A percentile compares a stretch with the other conserved stretches of the same genome.
These are phyloP conservation scores for Corydoras maculifer DNA, from an alignment of 2,113 vertebrate genomes.

Conservation along the genomic window DNA sequence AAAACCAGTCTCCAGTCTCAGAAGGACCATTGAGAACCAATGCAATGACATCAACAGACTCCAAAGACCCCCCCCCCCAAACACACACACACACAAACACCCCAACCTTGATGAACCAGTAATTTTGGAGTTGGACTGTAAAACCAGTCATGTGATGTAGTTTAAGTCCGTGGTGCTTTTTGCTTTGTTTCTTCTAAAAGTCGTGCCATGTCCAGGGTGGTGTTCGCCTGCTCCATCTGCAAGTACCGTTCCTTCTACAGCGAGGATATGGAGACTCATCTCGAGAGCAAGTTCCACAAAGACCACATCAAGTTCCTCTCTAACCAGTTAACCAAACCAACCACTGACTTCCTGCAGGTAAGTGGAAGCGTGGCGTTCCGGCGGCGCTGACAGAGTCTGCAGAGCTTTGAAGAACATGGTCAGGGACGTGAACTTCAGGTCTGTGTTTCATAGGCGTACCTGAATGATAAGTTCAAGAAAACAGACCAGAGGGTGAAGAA, in stretches of 20 bases:
- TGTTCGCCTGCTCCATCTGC: conserved; percentile 87
- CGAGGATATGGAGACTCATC: conserved; percentile 80
- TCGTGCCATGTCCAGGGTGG: conserved; percentile 65
- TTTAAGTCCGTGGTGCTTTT: not conserved
- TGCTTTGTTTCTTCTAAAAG: not conserved
- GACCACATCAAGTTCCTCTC: conserved; percentile 86
- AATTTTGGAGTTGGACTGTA: too few relatives aligned
- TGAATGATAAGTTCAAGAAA: conserved; percentile 82
- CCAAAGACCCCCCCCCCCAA: too few relatives aligned
- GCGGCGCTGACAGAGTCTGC: not conserved
- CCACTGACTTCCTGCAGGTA: conserved; percentile 89
- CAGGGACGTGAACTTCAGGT: not conserved
- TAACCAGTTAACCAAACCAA: conserved; percentile 80
- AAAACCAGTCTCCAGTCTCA: too few relatives aligned
- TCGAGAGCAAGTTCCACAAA: conserved; percentile 89
- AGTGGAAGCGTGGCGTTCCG: not conserved
- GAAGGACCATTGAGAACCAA: too few relatives aligned
- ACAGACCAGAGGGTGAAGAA: conserved; percentile 74
- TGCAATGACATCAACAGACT: too few relatives aligned
- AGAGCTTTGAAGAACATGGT: not conserved
- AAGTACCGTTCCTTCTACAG: conserved; percentile 90
- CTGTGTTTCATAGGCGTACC: conserved; percentile 71
- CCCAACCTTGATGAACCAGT: too few relatives aligned
- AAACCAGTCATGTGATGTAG: too few relatives aligned
- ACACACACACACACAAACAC: too few relatives aligned